Base-by-base conservation (phyloP, 2,113 vertebrate species). In the Nematolebias whitei region DNA sequence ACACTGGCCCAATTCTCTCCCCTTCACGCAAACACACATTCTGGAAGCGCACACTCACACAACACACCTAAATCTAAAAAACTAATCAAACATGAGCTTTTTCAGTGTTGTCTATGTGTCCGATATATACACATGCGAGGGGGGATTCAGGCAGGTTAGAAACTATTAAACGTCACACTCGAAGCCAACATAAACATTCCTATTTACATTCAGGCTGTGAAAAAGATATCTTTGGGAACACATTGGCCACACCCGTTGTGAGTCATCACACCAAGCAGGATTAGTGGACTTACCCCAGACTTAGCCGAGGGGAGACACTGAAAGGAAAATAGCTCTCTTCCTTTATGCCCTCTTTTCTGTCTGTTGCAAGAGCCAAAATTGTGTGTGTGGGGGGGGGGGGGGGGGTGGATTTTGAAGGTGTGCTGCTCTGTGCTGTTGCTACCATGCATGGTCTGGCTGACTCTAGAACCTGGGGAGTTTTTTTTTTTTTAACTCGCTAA, bases 161-260 rank as follows among this genome's bases (percentile, higher is more conserved):
- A 85, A 79, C 68, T 69, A 84, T 76, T 68, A 83, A 71, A 87
- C 81, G 77, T 74, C 78, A 76, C 77, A 83, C 78, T 85, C 85
- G 66, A 69, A 62, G 68, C 12, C 49, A 85, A 78, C 78, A 56
- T 83, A 87, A 85, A 90, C 87, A 90, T 87, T 83, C 63, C 76
- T 75, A 79, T 81, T 84, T 80, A 86, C 84, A 85, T 85, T 84
- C 86, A 77, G 66, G 67, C 87, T 64, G 83, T 80, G 76, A 69
- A 83, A 74, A 76, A 87, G 83, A 86, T 89, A 88, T 90, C 85
- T 82, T 88, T 82, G 83, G 63, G 79, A 87, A 79, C 86, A 89
- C 85, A 83, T 88, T 87, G 84, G 83, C 84, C 89, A 90, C 87
- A 89, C 87, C 90, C 86, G 86, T 88, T 72, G 84, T 87, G 85